These are phyloP conservation scores for Chloromyia formosa DNA, from an alignment of 2,888 invertebrate genomes.

Conservation along the genomic window DNA sequence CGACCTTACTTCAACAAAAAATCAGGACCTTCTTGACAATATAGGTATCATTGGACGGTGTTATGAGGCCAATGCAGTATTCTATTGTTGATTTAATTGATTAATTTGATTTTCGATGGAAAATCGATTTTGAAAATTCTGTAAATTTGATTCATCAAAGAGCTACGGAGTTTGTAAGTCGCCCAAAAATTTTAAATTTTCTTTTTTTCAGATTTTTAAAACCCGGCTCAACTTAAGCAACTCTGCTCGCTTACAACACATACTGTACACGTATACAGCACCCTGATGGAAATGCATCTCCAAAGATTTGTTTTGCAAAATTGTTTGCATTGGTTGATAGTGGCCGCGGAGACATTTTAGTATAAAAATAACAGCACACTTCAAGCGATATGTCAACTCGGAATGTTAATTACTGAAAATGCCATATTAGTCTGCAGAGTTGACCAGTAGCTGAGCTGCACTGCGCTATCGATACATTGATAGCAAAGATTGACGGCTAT, in stretches of 20 bases:
- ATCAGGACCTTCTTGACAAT: too few relatives aligned
- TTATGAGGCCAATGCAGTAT: too few relatives aligned
- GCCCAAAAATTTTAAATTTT: too few relatives aligned
- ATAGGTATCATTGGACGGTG: too few relatives aligned
- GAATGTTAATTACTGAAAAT: constrained; percentile 44
- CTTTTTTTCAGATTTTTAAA: too few relatives aligned
- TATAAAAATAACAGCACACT: constrained; percentile 39
- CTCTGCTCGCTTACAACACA: neutral
- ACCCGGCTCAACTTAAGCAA: too few relatives aligned
- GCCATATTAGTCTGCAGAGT: constrained; percentile 34
- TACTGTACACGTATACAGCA: neutral
- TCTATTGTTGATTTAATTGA: too few relatives aligned
- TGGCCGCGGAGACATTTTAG: constrained; percentile 29
- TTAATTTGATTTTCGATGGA: too few relatives aligned
- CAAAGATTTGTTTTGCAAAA: constrained; percentile 38
- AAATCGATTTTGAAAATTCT: too few relatives aligned
- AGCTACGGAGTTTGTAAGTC: too few relatives aligned
- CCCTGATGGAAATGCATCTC: neutral
- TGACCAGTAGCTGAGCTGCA: constrained; percentile 2
- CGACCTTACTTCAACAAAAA: too few relatives aligned
- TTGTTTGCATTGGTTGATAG: constrained; percentile 24
- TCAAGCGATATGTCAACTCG: constrained; percentile 40
- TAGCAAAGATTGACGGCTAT: constrained; percentile 26
- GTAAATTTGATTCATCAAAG: too few relatives aligned
- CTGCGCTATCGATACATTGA: constrained; percentile 11